Evolutionary conservation across 92 coral and sea anemone species (phyloP).

Genomic region (Virgularia gustaviana): DNA sequence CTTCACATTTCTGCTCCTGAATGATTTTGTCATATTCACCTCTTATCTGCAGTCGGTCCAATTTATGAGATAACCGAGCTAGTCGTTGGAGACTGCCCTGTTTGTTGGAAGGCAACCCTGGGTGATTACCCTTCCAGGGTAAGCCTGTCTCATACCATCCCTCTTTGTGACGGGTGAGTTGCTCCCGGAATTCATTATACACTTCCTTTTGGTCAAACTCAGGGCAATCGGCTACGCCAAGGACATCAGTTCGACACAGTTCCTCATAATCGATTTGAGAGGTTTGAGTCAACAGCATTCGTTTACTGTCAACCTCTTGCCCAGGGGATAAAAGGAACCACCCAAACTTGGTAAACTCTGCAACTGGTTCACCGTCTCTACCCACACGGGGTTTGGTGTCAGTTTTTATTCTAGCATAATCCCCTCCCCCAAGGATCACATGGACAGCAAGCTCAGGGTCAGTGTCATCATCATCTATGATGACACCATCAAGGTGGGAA

Average conservation of each 20-base stretch:
- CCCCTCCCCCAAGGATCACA: constrained; percentile 34
- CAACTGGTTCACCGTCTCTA: constrained; percentile 18
- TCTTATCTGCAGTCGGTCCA: background rate
- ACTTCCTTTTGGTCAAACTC: constrained; percentile 29
- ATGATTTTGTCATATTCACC: constrained; percentile 8
- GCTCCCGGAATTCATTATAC: constrained; percentile 28
- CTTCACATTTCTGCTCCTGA: constrained; percentile 14
- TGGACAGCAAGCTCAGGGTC: constrained; percentile 24
- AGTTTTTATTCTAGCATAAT: constrained; percentile 29
- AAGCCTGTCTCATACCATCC: constrained; percentile 26
- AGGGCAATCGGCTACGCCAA: constrained; percentile 27
- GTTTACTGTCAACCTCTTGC: background rate
- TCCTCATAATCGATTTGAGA: constrained; percentile 34
- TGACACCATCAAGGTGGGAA: constrained; percentile 13
- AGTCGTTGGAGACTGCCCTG: constrained; percentile 17
- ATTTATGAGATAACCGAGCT: constrained; percentile 5
- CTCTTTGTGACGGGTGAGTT: background rate
- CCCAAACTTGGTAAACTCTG: constrained; percentile 10
- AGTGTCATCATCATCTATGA: constrained; percentile 25
- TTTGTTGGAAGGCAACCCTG: constrained; percentile 15
- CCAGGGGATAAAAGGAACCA: constrained; percentile 28
- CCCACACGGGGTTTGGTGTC: constrained; percentile 16
- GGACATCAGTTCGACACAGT: constrained; percentile 29
- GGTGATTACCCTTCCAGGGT: constrained; percentile 30
- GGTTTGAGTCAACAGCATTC: constrained; percentile 36